These are phyloP conservation scores for Catocala sponsa DNA, from an alignment of 2,888 invertebrate genomes.

Conservation along the genomic window DNA sequence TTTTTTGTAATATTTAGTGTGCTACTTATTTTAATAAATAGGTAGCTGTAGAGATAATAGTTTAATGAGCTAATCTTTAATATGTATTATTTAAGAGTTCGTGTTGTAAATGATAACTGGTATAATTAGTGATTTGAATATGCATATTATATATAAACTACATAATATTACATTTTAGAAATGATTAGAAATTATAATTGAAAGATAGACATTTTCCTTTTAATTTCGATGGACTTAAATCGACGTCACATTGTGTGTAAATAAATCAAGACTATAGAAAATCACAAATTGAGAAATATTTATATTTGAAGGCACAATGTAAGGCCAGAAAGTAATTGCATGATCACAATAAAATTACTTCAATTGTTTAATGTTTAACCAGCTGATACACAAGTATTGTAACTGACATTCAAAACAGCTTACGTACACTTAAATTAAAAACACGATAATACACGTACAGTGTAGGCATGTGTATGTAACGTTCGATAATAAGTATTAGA, in stretches of 20 bases:
- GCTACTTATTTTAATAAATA: too few relatives aligned
- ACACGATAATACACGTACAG: conserved; percentile 62
- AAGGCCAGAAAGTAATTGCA: conserved; percentile 55
- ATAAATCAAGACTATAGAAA: conserved; percentile 14
- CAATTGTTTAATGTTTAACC: conserved; percentile 76
- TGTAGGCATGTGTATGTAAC: conserved; percentile 24
- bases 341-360: conserved; percentile 64
- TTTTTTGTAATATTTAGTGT: too few relatives aligned
- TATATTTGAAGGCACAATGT: conserved; percentile 46
- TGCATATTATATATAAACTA: too few relatives aligned
- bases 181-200: too few relatives aligned
- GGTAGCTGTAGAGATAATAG: too few relatives aligned
- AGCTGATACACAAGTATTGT: conserved; percentile 67
- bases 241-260: not conserved
- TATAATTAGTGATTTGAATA: too few relatives aligned
- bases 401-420: conserved; percentile 61
- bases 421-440: conserved; percentile 62
- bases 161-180: too few relatives aligned
- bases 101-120: too few relatives aligned
- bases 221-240: too few relatives aligned
- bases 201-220: too few relatives aligned
- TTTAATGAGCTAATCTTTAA: too few relatives aligned
- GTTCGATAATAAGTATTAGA: conserved; percentile 15
- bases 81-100: too few relatives aligned
- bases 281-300: conserved; percentile 22